Evolutionary conservation across 2,797 vertebrate species (phyloP).

Genomic region (Steatocranus sp.): DNA sequence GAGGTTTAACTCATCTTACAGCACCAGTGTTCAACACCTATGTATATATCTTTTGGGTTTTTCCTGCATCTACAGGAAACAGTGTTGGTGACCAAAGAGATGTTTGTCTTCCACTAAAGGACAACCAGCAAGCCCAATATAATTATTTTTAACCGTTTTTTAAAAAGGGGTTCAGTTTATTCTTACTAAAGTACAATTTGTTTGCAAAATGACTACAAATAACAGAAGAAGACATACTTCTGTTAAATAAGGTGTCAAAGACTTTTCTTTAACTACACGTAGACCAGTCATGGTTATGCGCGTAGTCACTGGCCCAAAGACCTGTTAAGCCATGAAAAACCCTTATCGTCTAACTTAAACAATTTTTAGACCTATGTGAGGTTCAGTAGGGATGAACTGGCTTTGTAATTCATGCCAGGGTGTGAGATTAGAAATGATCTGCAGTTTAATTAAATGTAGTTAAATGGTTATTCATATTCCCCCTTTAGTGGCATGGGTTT

Average conservation of each 20-base stretch:
- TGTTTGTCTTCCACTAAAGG: neutral
- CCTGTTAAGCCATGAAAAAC: neutral
- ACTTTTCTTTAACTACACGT: neutral
- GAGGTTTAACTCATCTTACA: neutral
- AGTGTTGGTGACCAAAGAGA: neutral
- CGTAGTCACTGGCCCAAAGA: neutral
- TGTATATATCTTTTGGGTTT: neutral
- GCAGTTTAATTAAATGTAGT: neutral
- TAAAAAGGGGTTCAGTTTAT: neutral
- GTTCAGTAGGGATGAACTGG: neutral
- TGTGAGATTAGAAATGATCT: neutral
- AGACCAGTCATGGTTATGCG: neutral
- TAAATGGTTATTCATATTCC: neutral
- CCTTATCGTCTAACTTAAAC: accelerated
- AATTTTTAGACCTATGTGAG: neutral
- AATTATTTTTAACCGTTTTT: neutral
- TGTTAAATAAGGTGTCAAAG: neutral
- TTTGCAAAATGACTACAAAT: neutral
- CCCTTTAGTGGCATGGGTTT: neutral
- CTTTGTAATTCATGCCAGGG: neutral
- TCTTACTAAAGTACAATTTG: neutral
- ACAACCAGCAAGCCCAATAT: neutral
- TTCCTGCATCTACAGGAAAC: neutral
- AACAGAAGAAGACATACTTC: neutral
- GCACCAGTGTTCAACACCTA: neutral